phyloP scores from a whole-genome alignment of 2,888 invertebrate genomes.

The Drosophila kokeensis region DNA sequence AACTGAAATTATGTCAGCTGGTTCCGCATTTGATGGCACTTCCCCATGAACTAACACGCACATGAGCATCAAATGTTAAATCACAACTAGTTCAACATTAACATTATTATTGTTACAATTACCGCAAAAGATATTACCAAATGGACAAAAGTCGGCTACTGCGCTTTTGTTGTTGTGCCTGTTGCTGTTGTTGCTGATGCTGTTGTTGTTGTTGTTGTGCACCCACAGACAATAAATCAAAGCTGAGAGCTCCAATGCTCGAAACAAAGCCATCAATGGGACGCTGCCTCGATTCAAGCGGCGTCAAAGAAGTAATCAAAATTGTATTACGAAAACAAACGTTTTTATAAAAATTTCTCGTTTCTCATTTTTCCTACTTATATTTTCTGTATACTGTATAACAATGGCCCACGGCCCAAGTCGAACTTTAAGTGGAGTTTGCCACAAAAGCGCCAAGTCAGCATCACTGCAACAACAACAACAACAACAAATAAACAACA shows the following conservation, averaged over 20 bases:
- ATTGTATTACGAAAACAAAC: conserved; percentile 80
- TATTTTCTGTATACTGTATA: conserved; percentile 36
- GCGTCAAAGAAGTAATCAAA: conserved; percentile 79
- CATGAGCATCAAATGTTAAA: conserved; percentile 4
- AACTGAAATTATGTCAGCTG: conserved; percentile 59
- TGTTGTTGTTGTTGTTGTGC: conserved; percentile 32
- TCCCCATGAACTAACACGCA: conserved; percentile 34
- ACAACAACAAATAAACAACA: conserved; percentile 31
- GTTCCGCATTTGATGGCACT: conserved; percentile 62
- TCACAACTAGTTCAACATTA: conserved; percentile 35
- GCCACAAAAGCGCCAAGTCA: conserved; percentile 68
- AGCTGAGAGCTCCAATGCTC: conserved; percentile 34
- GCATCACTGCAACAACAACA: conserved; percentile 38
- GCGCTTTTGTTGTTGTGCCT: conserved; percentile 34
- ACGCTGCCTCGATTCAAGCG: conserved; percentile 37
- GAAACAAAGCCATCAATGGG: conserved; percentile 72
- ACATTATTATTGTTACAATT: conserved; percentile 67
- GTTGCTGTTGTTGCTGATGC: conserved; percentile 23
- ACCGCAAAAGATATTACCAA: conserved; percentile 64
- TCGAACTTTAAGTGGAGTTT: conserved; percentile 46
- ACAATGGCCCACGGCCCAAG: conserved; percentile 52
- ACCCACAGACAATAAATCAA: conserved; percentile 66
- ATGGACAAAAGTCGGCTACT: conserved; percentile 48
- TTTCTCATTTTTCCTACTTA: conserved; percentile 29
- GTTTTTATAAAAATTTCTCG: conserved; percentile 73